These are phyloP conservation scores for Epistrophella euchroma DNA, from an alignment of 2,888 invertebrate genomes.

Conservation along the genomic window DNA sequence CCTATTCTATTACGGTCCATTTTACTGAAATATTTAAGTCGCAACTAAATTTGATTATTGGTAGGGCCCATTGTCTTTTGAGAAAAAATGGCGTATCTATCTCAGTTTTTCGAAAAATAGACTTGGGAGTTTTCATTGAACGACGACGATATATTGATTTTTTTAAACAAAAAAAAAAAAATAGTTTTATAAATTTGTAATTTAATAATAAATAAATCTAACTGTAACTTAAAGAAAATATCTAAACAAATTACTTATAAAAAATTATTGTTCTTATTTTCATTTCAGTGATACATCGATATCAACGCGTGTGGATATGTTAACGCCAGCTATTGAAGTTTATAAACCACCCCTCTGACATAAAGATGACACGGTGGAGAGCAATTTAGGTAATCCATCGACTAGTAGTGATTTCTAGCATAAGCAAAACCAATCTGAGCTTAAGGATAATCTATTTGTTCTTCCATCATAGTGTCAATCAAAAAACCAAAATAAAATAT, in stretches of 20 bases:
- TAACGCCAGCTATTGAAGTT: slow-evolving; percentile 85
- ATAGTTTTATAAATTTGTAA: too few relatives aligned
- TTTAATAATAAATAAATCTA: too few relatives aligned
- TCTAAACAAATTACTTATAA: background rate
- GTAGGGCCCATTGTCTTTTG: too few relatives aligned
- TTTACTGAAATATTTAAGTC: too few relatives aligned
- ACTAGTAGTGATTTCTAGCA: slow-evolving; percentile 84
- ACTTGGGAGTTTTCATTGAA: too few relatives aligned
- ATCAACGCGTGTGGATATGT: slow-evolving; percentile 88
- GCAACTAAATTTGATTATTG: too few relatives aligned
- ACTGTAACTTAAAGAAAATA: too few relatives aligned
- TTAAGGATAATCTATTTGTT: slow-evolving; percentile 84
- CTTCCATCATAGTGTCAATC: slow-evolving; percentile 84
- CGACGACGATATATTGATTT: too few relatives aligned
- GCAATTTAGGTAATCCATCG: slow-evolving; percentile 84
- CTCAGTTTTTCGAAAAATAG: too few relatives aligned
- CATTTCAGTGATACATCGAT: slow-evolving; percentile 88
- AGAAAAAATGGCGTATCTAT: too few relatives aligned
- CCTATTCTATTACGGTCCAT: too few relatives aligned
- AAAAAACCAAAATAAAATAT: slow-evolving; percentile 73
- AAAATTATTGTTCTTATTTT: slow-evolving; percentile 63
- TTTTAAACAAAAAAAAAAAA: too few relatives aligned
- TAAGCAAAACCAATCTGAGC: slow-evolving; percentile 81
- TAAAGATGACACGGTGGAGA: slow-evolving; percentile 84
- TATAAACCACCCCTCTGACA: slow-evolving; percentile 84